Evolutionary conservation across 2,888 invertebrate species (phyloP), one percentile per base, ranked within the genome.

Genomic region (Mimachlamys varia): DNA sequence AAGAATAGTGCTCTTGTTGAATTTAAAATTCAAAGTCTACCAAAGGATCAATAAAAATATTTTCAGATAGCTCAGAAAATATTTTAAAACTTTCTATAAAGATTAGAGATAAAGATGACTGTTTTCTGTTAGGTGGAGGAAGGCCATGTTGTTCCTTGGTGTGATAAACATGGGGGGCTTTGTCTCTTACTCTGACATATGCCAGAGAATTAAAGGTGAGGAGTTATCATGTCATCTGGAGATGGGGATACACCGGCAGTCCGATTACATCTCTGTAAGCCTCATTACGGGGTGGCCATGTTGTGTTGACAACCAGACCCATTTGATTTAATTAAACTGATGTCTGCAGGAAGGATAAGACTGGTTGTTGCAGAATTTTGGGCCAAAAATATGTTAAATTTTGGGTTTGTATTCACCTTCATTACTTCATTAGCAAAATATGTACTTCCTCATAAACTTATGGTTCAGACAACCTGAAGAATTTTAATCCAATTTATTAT

Each of bases 191-290:
- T 27, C 76, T 76, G 76, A 76, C 33, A 76, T 33, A 76, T 76
- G 76, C 76, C 76, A 76, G 76, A 33, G 76, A 76, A 13, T 33
- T 27, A 27, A 76, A 76, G 76, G 76, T 76, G 76, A 76, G 33
- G 76, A 76, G 76, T 76, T 76, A 76, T 76, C 76, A 33, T 76
- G 76, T 76, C 76, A 76, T 76, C 33, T 76, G 76, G 33, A 0
- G 27, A 17, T 76, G 33, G 33, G 12, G 76, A 33, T 76, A 27
- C 27, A 58, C 22, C 76, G 0, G 4, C 22, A 27, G 4, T 76
- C 27, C 15, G 76, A 33, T 76, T 33, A 76, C 76, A 10, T 10
- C 62, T 22, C 19, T 62, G 62, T 22, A n/a, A 76, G 33, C 27
- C 76, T 76, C 76, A 33, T 76, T 76, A 76, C 27, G 17, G 76